Percentiles rank a stretch among this genome's conserved stretches.
Evolutionary conservation across 2,888 invertebrate genomes (phyloP).

Genomic region (Proisotoma minuta): DNA sequence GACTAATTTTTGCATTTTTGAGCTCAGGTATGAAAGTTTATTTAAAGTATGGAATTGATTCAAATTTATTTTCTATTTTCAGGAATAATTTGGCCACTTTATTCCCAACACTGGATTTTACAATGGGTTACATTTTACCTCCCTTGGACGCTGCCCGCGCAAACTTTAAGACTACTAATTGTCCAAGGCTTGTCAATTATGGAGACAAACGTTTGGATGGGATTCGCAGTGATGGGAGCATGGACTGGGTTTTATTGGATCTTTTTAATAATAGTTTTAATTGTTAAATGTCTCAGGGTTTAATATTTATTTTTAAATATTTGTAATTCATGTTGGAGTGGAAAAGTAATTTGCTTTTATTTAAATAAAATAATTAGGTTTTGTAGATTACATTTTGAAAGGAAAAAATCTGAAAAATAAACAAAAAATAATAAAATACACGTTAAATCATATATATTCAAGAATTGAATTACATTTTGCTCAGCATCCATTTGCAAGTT

Average conservation of each 20-base stretch:
- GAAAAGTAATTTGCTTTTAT: no score
- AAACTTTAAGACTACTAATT: slow-evolving; percentile 21
- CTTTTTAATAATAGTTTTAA: slow-evolving; percentile 26
- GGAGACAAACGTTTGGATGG: slow-evolving; percentile 30
- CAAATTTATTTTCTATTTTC: no score
- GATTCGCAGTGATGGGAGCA: slow-evolving; percentile 23
- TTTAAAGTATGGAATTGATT: no score
- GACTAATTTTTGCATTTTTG: no score
- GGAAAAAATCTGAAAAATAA: no score
- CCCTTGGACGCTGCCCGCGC: slow-evolving; percentile 20
- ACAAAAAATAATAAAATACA: no score
- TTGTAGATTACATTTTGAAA: no score
- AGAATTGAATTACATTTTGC: no score
- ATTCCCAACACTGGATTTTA: slow-evolving; percentile 16
- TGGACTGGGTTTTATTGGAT: slow-evolving; percentile 30
- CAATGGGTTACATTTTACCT: slow-evolving; percentile 31
- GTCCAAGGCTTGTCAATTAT: slow-evolving; percentile 26
- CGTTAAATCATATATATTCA: no score
- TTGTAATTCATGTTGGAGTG: not conserved
- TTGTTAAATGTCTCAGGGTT: slow-evolving; percentile 14
- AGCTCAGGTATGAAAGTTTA: no score
- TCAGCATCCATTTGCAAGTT: no score
- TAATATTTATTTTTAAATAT: slow-evolving; percentile 1
- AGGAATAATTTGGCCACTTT: slow-evolving; percentile 24
- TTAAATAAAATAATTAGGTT: no score